These are phyloP conservation scores for Phaethornis superciliosus DNA, from an alignment of 2,113 vertebrate species.

Conservation along the genomic window DNA sequence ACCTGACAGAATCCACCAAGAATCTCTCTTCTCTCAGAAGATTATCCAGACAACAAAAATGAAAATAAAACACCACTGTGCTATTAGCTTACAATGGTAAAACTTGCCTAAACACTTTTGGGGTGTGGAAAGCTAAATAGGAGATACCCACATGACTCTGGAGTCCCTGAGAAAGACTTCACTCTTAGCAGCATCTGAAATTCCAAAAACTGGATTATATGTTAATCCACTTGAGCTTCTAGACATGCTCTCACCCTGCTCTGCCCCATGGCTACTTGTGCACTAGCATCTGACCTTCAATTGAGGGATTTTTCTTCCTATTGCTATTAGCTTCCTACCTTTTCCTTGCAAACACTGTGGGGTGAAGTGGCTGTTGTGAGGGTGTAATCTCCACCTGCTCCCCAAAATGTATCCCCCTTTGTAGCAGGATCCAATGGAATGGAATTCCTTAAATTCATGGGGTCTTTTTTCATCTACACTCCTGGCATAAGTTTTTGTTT, in stretches of 20 bases:
- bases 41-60: not conserved
- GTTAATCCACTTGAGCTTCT: not conserved
- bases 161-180: not conserved
- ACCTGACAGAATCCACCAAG: not conserved
- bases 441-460: not conserved
- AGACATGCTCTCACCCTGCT: not conserved
- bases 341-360: not conserved
- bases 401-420: not conserved
- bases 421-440: not conserved
- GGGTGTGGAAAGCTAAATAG: not conserved
- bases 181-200: not conserved
- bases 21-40: not conserved
- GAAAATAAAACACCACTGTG: not conserved
- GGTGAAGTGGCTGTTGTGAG: too few relatives aligned
- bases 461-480: not conserved
- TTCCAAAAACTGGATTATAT: not conserved
- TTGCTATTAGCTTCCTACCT: not conserved
- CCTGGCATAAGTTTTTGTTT: not conserved
- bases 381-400: too few relatives aligned
- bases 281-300: not conserved
- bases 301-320: not conserved
- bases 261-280: not conserved
- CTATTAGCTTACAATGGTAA: not conserved
- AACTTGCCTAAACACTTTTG: not conserved
- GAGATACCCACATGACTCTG: not conserved